Evolutionary conservation across 2,888 invertebrate species (phyloP), one percentile per base, ranked within the genome.

Genomic region (Steinernema scapterisci): DNA sequence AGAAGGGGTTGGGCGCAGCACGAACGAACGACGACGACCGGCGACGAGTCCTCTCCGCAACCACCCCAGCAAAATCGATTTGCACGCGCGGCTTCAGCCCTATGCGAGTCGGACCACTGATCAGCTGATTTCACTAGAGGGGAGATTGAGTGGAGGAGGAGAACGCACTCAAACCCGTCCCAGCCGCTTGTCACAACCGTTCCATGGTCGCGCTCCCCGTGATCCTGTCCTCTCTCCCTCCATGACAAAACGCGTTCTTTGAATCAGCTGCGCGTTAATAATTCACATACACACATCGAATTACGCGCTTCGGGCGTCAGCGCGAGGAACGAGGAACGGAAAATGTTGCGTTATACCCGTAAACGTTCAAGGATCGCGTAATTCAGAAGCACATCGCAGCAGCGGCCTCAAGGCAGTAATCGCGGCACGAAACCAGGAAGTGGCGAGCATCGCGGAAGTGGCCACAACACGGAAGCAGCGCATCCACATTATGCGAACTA

Each of bases 1-100:
- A 31, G 31, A 63, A 31, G 63, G 63, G 63, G 63, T 63, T 63
- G 63, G 63, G 63, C 72, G 72, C 72, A 72, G 48, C 27, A 48
- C 48, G 31, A 45, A n/a, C 71, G n/a, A 48, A 38, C 71, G 71
- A 7, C 52, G 21, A 70, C 21, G 27, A 43, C 43, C 70, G 45
- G 3, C 70, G 45, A 70, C 70, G 70, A 38, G 38, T 5, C 38
- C 43, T n/a, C 46, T 44, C 51, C 48, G 52, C 72, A 38, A 21
- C 72, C 38, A 51, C 7, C 38, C 0, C 38, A 3, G 9, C 38
- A 38, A 38, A 63, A 63, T 63, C 63, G 63, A 63, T 63, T 63
- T 63, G 63, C 63, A 27, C 63, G 63, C 63, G 63, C 63, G 38
- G n/a, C 48, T 48, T 19, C 48, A 19, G 16, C 13, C 13, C 48